These are phyloP conservation scores for Cyphomyrmex costatus DNA, from an alignment of 1,140 invertebrate species.

Conservation along the genomic window DNA sequence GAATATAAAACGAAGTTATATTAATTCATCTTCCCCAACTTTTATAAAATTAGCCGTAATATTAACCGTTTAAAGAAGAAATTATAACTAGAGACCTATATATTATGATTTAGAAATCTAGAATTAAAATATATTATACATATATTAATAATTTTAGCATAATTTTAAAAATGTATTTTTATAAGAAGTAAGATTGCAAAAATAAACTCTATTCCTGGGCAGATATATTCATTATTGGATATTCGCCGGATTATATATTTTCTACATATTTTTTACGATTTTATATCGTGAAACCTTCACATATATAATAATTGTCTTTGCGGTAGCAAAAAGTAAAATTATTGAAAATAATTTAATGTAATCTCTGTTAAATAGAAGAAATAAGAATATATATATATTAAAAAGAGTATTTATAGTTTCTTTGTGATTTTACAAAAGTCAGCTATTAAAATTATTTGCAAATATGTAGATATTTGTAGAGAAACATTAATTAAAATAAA, in stretches of 20 bases:
- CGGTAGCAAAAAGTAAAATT: not conserved
- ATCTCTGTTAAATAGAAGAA: not conserved
- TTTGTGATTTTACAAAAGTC: not conserved
- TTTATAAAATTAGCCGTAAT: not conserved
- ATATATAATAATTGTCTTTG: too few relatives aligned
- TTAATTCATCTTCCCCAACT: slow-evolving; percentile 14
- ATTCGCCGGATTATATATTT: not conserved
- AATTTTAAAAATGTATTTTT: not conserved
- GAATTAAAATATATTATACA: not conserved
- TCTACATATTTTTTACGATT: slow-evolving; percentile 8
- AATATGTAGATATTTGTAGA: not conserved
- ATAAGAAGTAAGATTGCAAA: not conserved
- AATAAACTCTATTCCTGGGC: not conserved
- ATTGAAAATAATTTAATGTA: not conserved
- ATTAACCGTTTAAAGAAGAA: not conserved
- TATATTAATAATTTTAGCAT: not conserved
- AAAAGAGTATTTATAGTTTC: not conserved
- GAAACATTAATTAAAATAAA: slow-evolving; percentile 15
- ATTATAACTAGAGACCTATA: not conserved
- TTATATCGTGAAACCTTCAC: not conserved
- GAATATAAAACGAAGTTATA: slow-evolving; percentile 22
- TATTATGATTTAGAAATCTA: not conserved
- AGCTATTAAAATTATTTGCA: not conserved
- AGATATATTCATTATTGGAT: not conserved
- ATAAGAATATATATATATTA: not conserved